phyloP scores from a whole-genome alignment of 1,140 invertebrate species.

The Anoplophora glabripennis region DNA sequence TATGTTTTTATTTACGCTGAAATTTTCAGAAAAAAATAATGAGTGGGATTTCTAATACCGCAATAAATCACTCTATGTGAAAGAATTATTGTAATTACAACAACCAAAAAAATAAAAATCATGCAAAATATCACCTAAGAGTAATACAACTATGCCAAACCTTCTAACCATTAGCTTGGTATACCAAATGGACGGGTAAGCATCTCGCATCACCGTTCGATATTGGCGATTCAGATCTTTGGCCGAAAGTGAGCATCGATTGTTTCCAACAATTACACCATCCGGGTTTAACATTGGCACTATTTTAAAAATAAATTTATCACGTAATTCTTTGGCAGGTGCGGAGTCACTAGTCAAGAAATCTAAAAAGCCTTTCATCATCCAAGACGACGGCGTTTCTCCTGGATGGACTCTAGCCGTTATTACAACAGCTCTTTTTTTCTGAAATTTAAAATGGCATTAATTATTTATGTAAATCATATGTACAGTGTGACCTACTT shows the following conservation, averaged over 20 bases:
- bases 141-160: constrained; percentile 45
- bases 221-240: constrained; percentile 88
- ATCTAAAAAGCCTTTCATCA: constrained; percentile 94
- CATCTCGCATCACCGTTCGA: constrained; percentile 81
- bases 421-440: constrained; percentile 81
- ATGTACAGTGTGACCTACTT: no score
- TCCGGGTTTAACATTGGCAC: constrained; percentile 96
- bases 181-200: constrained; percentile 92
- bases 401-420: constrained; percentile 93
- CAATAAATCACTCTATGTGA: no score
- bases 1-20: no score
- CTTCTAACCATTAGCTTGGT: constrained; percentile 83
- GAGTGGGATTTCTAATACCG: no score
- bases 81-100: no score
- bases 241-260: constrained; percentile 83
- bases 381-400: constrained; percentile 92
- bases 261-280: constrained; percentile 92
- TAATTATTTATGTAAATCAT: neutral
- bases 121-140: neutral
- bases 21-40: no score
- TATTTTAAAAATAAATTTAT: constrained; percentile 93
- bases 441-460: constrained; percentile 50
- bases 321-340: constrained; percentile 77
- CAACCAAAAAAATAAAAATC: neutral
- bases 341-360: constrained; percentile 80